Evolutionary conservation across 1,140 invertebrate species (phyloP), one percentile per base, ranked within the genome.

Genomic region (Zaprionus lachaisei): DNA sequence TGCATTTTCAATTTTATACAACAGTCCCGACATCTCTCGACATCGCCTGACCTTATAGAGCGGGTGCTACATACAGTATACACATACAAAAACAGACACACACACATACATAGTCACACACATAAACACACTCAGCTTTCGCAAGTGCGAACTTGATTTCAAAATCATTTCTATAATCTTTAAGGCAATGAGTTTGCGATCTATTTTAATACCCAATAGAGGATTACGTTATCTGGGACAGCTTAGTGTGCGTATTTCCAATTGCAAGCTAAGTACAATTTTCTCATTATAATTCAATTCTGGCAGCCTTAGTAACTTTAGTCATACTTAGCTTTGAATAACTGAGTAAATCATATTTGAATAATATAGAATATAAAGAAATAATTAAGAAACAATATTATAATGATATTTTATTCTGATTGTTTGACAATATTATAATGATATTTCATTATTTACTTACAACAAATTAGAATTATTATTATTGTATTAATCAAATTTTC

Each of bases 1-100:
- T 77, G 67, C 74, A 63, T 89, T 80, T 87, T 87, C 84, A 89
- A 87, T 87, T 89, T 80, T 22, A 75, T 58, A 58, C 64, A 81
- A 51, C 47, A 51, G 20, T 51, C 47, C 47, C 75, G 67, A 68
- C 24, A 72, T 34, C 31, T 73, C 78, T 71, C 81, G 69, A 51
- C 64, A 56, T 65, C 63, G 51, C 69, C 31, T 71, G 72, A 71
- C 72, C 72, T 71, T 64, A 74, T 71, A 37, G 49, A 41, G 65
- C 57, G 38, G 34, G 17, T 14, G 37, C 26, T 12, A 24, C 3
- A 5, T 51, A 56, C 26, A 54, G 31, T 26, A 26, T 4, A 65
- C 28, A 65, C 41, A 31, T 9, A 31, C 7, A 28, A 0, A 9
- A 2, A 28, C 7, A 28, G 1, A 28, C 1, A 28, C 7, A 28